These are phyloP conservation scores for Lasaia peninsularis DNA, from an alignment of 1,140 invertebrate species.

Conservation along the genomic window DNA sequence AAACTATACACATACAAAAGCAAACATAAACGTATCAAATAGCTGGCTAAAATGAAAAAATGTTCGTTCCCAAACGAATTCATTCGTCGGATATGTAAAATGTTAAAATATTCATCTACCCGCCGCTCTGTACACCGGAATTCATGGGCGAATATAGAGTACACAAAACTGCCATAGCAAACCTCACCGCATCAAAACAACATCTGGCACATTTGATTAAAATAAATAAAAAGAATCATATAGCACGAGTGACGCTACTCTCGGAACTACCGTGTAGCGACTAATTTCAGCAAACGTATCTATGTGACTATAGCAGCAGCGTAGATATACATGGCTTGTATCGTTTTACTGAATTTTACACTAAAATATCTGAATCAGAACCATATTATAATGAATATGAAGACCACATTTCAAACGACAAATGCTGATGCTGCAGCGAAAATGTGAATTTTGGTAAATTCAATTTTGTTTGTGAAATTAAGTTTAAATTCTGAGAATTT, in stretches of 20 bases:
- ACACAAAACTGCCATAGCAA: slow-evolving; percentile 65
- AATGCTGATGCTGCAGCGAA: neutral
- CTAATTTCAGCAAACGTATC: slow-evolving; percentile 41
- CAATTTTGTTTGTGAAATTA: neutral
- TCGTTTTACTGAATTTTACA: slow-evolving; percentile 21
- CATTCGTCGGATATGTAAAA: slow-evolving; percentile 75
- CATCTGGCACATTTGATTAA: slow-evolving; percentile 69
- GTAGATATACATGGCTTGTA: slow-evolving; percentile 19
- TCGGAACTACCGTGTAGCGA: slow-evolving; percentile 26
- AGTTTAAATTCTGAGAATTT: neutral
- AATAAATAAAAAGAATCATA: slow-evolving; percentile 72
- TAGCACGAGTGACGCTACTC: slow-evolving; percentile 32
- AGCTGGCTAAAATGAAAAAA: slow-evolving; percentile 64
- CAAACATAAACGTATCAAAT: slow-evolving; percentile 66
- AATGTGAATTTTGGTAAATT: no score
- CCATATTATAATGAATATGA: slow-evolving; percentile 10
- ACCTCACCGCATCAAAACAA: slow-evolving; percentile 68
- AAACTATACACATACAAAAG: slow-evolving; percentile 33
- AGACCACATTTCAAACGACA: neutral
- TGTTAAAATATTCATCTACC: slow-evolving; percentile 75
- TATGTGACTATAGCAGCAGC: slow-evolving; percentile 20
- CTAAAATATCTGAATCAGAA: slow-evolving; percentile 15
- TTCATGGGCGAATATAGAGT: slow-evolving; percentile 67
- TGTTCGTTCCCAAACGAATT: slow-evolving; percentile 60
- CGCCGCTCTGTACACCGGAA: slow-evolving; percentile 60